Evolutionary conservation across 2,113 vertebrate species (phyloP).

Genomic region (Atherinomorus stipes): DNA sequence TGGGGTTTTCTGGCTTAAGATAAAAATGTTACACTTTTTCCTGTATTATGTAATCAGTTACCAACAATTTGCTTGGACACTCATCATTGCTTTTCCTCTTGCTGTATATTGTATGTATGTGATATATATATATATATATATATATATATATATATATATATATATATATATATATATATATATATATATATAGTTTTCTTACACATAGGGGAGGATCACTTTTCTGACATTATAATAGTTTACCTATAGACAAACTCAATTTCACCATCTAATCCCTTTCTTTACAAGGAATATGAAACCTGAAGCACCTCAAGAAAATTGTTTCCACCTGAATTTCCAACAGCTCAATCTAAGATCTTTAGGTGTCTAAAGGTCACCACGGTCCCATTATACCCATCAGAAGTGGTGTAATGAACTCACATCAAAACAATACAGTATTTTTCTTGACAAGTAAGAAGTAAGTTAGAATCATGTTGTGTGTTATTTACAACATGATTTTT

Average conservation of each 20-base stretch:
- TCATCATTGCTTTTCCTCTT: neutral
- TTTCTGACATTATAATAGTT: neutral
- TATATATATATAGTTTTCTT: too few relatives aligned
- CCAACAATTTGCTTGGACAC: neutral
- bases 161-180: too few relatives aligned
- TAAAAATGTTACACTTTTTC: slow-evolving; percentile 17
- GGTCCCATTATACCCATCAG: slow-evolving; percentile 7
- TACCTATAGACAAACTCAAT: neutral
- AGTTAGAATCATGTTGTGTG: neutral
- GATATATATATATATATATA: too few relatives aligned
- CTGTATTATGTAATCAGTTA: slow-evolving; percentile 9
- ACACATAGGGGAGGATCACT: neutral
- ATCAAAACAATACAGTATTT: too few relatives aligned
- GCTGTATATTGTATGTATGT: too few relatives aligned
- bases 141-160: too few relatives aligned
- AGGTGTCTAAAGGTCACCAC: slow-evolving; percentile 5
- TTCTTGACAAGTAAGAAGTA: too few relatives aligned
- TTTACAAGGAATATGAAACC: neutral
- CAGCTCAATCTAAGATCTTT: neutral
- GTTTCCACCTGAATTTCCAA: slow-evolving; percentile 29
- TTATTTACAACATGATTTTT: neutral
- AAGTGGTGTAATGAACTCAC: neutral
- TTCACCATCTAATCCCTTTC: neutral
- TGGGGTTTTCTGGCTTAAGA: slow-evolving; percentile 30
- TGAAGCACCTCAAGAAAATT: slow-evolving; percentile 11